Evolutionary conservation across 2,113 vertebrate genomes (phyloP), one percentile per base, ranked within the genome.

Genomic region (Donacobius atricapilla): DNA sequence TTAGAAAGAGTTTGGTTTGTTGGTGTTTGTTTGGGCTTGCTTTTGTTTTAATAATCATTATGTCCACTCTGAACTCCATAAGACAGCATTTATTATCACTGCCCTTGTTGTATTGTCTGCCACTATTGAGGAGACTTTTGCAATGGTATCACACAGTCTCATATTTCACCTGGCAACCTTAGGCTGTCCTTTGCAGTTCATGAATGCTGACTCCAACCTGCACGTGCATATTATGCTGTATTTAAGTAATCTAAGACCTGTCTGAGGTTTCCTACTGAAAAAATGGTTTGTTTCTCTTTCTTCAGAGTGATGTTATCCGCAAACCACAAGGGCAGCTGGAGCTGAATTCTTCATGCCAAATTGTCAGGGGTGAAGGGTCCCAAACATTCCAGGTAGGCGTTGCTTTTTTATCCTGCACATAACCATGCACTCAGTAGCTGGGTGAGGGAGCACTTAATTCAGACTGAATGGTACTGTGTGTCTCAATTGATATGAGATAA

Each of bases 291-390:
- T 18, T 82, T 90, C 87, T 88, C 48, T 83, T 60, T 75, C 53
- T 77, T 56, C 93, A 99, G 99, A 99, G 99, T 53, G 99, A 99
- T 5, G 98, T 99, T 83, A 99, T 99, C 97, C 96, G 97, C 94
- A 99, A 99, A 93, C 99, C 99, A 71, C 98, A 98, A 95, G 99
- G 99, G 73, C 98, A 98, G 97, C 98, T 99, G 80, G 98, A 99
- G 95, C 98, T 99, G 82, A 98, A 98, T 97, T 98, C 98, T 3
- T 99, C 97, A 0, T 99, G 99, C 93, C 97, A 98, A 45, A 98
- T 99, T 47, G 85, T 98, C 25, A 98, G 98, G 37, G 98, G 98
- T 79, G 99, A 99, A 93, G 99, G 98, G 87, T 98, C 98, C 1
- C 98, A 99, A 87, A 99, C 98, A 2, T 99, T 99, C 97, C 99